These are phyloP conservation scores for Neodiprion lecontei DNA, from an alignment of 1,140 invertebrate genomes.

Conservation along the genomic window DNA sequence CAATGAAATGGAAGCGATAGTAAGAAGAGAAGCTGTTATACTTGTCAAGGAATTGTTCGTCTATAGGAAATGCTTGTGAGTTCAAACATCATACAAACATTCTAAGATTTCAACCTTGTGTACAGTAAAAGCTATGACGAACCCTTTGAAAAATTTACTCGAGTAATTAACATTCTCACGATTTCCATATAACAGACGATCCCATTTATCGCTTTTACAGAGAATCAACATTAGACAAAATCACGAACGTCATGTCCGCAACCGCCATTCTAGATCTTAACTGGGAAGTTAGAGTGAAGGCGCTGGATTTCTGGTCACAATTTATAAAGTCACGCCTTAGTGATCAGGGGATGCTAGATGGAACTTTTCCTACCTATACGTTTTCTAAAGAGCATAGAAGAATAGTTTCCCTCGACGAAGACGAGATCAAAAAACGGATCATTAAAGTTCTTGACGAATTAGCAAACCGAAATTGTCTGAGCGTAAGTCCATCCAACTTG, in stretches of 20 bases:
- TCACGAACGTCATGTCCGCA: slow-evolving; percentile 64
- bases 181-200: background rate
- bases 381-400: slow-evolving; percentile 80
- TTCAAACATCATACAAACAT: slow-evolving; percentile 22
- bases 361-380: slow-evolving; percentile 75
- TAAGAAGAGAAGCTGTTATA: slow-evolving; percentile 72
- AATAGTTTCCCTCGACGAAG: slow-evolving; percentile 74
- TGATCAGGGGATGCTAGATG: slow-evolving; percentile 82
- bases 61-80: slow-evolving; percentile 66
- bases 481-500: slow-evolving; percentile 49
- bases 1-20: slow-evolving; percentile 77
- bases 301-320: slow-evolving; percentile 74
- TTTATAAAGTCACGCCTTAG: slow-evolving; percentile 71
- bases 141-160: too few relatives aligned
- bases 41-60: slow-evolving; percentile 72
- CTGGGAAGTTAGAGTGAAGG: slow-evolving; percentile 79
- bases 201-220: slow-evolving; percentile 33
- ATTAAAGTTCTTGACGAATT: slow-evolving; percentile 71
- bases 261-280: slow-evolving; percentile 75
- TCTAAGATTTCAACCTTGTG: too few relatives aligned
- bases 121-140: too few relatives aligned
- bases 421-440: slow-evolving; percentile 71
- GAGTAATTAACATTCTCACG: background rate
- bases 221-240: slow-evolving; percentile 44
- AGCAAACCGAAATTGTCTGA: slow-evolving; percentile 70